Evolutionary conservation across 2,113 vertebrate genomes (phyloP), one percentile per base, ranked within the genome.

Genomic region (Cyanoramphus novaezelandiae): DNA sequence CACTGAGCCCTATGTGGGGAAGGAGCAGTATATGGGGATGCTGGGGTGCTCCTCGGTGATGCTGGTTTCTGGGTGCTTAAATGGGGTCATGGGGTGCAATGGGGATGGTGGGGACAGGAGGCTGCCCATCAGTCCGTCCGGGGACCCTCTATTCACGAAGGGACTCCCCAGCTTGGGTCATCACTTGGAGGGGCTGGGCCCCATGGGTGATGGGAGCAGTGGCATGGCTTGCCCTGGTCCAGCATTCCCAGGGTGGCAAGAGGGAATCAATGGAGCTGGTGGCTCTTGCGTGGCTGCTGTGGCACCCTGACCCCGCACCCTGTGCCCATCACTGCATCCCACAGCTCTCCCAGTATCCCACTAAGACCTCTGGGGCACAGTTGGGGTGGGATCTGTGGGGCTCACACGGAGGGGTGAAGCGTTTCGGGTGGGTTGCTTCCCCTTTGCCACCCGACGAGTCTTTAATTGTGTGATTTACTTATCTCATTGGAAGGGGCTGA

Each of bases 391-490:
- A 33, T 16, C 33, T 8, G 25, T 2, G 4, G 47, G 27, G 14
- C 24, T 59, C 39, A 49, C 53, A 18, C 49, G 4, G 10, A 8
- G 24, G 57, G 47, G 33, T n/a, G 59, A 41, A 11, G 65, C 10
- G 64, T 53, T 69, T 78, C 60, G 90, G 76, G 63, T 87, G 89
- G 80, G 86, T 71, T 10, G 39, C 39, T 64, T 8, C 62, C 17
- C 87, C 87, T 81, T 52, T 4, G 2, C 20, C 78, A 17, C 90
- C 60, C 47, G 86, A 94, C 4, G 94, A 97, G 91, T 74, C 96
- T 97, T 97, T 96, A 98, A 98, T 98, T 95, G 97, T 96, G 95
- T 98, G 98, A 99, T 99, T 99, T 98, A 98, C 97, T 95, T 87
- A 53, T 91, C 96, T 97, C 85, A 20, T 93, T 93, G 92, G 21